Conservation (phyloP, 2,113 vertebrate species). For the Myodes glareolus region DNA sequence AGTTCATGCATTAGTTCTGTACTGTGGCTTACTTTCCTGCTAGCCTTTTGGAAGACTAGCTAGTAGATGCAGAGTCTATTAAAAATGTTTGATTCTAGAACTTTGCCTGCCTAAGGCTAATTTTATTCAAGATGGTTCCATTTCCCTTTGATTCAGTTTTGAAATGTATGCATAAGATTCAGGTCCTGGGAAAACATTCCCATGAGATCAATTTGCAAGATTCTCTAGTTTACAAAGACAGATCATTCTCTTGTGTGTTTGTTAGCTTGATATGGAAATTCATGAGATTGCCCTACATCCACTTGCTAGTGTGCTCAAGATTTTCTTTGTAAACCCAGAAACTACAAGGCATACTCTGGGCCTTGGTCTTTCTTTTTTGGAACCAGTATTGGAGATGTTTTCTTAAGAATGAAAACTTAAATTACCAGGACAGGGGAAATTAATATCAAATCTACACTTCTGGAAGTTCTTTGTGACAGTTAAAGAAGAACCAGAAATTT, state of each 20-base stretch:
- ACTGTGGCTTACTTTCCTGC: not conserved
- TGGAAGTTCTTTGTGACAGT: conserved; percentile 35
- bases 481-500: conserved; percentile 47
- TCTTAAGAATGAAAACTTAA: conserved; percentile 35
- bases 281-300: conserved; percentile 52
- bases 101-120: not conserved
- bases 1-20: not conserved
- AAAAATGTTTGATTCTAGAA: not conserved
- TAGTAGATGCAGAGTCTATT: not conserved
- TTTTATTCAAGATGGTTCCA: conserved; percentile 32
- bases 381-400: not conserved
- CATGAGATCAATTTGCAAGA: conserved; percentile 72
- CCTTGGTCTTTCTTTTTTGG: not conserved
- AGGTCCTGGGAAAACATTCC: conserved; percentile 39
- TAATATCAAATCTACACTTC: conserved; percentile 57
- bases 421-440: not conserved
- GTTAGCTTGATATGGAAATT: conserved; percentile 73
- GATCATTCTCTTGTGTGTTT: conserved; percentile 32
- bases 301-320: conserved; percentile 6
- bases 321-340: conserved; percentile 58
- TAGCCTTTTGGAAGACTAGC: not conserved
- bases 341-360: conserved; percentile 11
- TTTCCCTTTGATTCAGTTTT: conserved; percentile 69
- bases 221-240: conserved; percentile 56
- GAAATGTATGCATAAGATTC: conserved; percentile 63